Evolutionary conservation across 2,888 invertebrate species (phyloP).

Genomic region (Heteromyza rotundicornis): DNA sequence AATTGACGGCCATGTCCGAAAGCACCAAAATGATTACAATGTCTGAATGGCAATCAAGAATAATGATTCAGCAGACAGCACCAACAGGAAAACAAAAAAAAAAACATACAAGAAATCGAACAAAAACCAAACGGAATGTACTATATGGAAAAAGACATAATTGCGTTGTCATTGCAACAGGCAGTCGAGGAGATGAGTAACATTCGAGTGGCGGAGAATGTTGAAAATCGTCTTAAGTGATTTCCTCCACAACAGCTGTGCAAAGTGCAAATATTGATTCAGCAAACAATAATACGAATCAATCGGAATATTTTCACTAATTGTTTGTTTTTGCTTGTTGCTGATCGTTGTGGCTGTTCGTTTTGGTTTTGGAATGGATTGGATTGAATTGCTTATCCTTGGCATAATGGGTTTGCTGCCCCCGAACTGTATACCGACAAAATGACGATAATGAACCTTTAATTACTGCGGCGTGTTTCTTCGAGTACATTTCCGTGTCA

Average conservation of each 20-base stretch:
- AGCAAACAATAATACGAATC: conserved; percentile 39
- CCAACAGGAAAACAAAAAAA: too few relatives aligned
- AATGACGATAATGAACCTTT: conserved; percentile 14
- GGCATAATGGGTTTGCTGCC: too few relatives aligned
- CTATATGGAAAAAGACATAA: neutral
- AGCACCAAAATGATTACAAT: neutral
- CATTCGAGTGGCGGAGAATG: too few relatives aligned
- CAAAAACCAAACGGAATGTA: too few relatives aligned
- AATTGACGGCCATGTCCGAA: too few relatives aligned
- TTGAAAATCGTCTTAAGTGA: too few relatives aligned
- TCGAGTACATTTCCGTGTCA: conserved; percentile 17
- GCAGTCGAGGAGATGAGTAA: neutral
- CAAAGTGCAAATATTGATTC: conserved; percentile 46
- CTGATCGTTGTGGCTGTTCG: too few relatives aligned
- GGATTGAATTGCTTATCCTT: too few relatives aligned
- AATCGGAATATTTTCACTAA: conserved; percentile 22
- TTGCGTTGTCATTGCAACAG: conserved; percentile 9
- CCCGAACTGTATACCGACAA: neutral
- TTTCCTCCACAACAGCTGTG: conserved; percentile 25
- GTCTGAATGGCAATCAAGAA: conserved; percentile 44
- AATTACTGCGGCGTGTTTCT: conserved; percentile 12
- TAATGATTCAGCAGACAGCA: conserved; percentile 43
- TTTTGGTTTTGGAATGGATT: too few relatives aligned
- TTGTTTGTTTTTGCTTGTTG: neutral
- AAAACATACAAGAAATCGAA: too few relatives aligned